These are phyloP conservation scores for Sicus ferrugineus DNA, from an alignment of 2,888 invertebrate species.

Conservation along the genomic window DNA sequence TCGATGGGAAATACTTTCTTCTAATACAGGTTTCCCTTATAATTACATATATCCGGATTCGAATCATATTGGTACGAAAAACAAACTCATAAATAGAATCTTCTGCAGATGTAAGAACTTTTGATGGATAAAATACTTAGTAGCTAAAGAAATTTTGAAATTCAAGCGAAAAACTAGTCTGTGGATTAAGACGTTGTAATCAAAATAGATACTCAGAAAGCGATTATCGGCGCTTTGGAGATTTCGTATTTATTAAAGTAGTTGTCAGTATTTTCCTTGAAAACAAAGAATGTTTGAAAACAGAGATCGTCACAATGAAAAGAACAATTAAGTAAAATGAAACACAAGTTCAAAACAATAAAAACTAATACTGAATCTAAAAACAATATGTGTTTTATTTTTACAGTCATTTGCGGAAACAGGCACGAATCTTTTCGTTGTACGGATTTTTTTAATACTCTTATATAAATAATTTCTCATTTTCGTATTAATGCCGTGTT, in stretches of 20 bases:
- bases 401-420: no score
- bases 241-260: neutral
- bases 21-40: neutral
- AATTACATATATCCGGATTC: neutral
- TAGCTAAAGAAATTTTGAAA: neutral
- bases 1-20: neutral
- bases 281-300: neutral
- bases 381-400: neutral
- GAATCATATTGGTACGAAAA: neutral
- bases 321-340: neutral
- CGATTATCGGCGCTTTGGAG: neutral
- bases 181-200: neutral
- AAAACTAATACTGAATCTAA: neutral
- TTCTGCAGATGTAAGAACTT: no score
- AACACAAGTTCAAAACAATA: neutral
- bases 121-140: neutral
- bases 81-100: no score
- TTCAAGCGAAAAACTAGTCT: slow-evolving; percentile 3
- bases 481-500: no score
- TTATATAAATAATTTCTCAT: no score
- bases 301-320: neutral
- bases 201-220: neutral
- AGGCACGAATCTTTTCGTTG: no score
- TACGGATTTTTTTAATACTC: no score
- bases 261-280: neutral